Evolutionary conservation across 2,797 vertebrate genomes (phyloP).

Genomic region (Lagodon rhomboides): DNA sequence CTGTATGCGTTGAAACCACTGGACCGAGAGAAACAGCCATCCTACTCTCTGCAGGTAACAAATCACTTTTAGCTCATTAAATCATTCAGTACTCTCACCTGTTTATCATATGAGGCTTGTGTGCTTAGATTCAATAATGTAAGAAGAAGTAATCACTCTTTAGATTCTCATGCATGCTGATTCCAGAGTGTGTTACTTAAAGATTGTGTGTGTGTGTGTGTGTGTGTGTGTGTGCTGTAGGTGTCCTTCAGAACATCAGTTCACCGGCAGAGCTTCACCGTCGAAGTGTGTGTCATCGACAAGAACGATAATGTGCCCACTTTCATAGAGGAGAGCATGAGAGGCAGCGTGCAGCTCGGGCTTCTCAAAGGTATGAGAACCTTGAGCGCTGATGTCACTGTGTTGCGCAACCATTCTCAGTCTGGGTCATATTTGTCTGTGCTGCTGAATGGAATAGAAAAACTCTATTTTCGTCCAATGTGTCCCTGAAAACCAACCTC

Average conservation of each 20-base stretch:
- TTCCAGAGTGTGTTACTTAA: neutral
- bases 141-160: slow-evolving; percentile 1
- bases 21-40: slow-evolving; percentile 90
- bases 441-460: neutral
- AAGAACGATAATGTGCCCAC: slow-evolving; percentile 87
- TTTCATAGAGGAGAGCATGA: slow-evolving; percentile 84
- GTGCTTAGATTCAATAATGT: neutral
- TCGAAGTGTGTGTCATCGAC: slow-evolving; percentile 85
- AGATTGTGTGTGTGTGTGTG: neutral
- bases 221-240: slow-evolving; percentile 56
- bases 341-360: slow-evolving; percentile 85
- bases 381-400: neutral
- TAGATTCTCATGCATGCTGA: neutral
- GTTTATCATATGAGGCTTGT: neutral
- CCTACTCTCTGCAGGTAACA: slow-evolving; percentile 88
- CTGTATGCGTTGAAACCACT: slow-evolving; percentile 87
- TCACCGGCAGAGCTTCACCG: slow-evolving; percentile 82
- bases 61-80: too few relatives aligned
- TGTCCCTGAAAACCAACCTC: slow-evolving; percentile 7
- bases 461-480: neutral
- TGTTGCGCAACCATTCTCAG: neutral
- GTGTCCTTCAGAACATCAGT: slow-evolving; percentile 80
- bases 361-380: slow-evolving; percentile 83
- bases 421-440: neutral
- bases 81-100: neutral